These are phyloP conservation scores for Anthoptus insignis DNA, from an alignment of 2,888 invertebrate genomes.

Conservation along the genomic window DNA sequence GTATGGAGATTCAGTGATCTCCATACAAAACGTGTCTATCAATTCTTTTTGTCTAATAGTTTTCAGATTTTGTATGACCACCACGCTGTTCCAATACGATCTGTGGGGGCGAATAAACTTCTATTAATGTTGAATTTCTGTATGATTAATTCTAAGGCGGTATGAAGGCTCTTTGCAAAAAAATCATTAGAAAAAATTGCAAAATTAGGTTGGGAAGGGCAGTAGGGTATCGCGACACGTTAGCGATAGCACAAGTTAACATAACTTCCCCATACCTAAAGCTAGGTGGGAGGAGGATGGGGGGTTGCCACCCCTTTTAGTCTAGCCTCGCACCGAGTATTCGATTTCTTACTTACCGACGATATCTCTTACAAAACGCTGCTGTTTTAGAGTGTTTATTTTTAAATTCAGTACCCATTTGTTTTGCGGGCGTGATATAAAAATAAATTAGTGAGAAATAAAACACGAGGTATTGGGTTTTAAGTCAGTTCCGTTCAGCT, in stretches of 20 bases:
- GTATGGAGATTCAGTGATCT: too few relatives aligned
- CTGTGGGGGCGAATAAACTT: too few relatives aligned
- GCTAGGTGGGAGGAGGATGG: slow-evolving; percentile 3
- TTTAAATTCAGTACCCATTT: slow-evolving; percentile 37
- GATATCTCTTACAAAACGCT: slow-evolving; percentile 41
- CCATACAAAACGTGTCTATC: too few relatives aligned
- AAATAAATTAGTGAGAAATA: slow-evolving; percentile 36
- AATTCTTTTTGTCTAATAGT: too few relatives aligned
- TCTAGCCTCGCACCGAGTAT: slow-evolving; percentile 56
- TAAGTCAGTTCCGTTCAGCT: slow-evolving; percentile 19
- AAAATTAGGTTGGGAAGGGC: not conserved
- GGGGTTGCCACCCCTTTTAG: slow-evolving; percentile 39
- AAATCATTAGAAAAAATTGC: not conserved
- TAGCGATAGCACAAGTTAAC: not conserved
- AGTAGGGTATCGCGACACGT: not conserved
- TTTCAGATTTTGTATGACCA: too few relatives aligned
- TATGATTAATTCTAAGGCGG: not conserved
- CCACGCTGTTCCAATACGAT: too few relatives aligned
- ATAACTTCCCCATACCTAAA: slow-evolving; percentile 28
- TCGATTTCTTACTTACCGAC: slow-evolving; percentile 61
- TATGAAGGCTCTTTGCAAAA: too few relatives aligned
- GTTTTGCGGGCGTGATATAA: slow-evolving; percentile 35
- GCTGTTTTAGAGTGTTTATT: slow-evolving; percentile 34
- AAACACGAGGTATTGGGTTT: slow-evolving; percentile 23
- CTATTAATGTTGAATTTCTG: too few relatives aligned